Base-by-base conservation (phyloP, 37 sponge, comb jelly and placozoan genomes). In the Dysidea cf. avara region DNA sequence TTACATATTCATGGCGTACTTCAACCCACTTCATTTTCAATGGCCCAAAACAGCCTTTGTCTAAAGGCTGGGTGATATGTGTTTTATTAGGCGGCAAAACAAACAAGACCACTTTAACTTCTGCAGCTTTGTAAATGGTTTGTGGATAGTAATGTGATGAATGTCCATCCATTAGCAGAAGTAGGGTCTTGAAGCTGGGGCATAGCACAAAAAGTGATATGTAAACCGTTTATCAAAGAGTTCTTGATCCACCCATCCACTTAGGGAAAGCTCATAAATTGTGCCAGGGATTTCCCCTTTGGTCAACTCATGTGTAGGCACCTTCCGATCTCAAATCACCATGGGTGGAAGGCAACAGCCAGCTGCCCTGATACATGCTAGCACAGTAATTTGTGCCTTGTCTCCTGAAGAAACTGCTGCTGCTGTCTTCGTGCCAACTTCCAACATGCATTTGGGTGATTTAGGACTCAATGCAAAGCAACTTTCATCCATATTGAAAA, bases 231-330 rank as follows among this genome's bases (percentile, higher is more conserved):
- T 11, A 18, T 18, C 22, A 57, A 57, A 57, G 17, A 57, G 59
- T n/a, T 11, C 22, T n/a, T 11, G 21, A 25, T 11, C 7, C 59
- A 57, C 22, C 59, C 59, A 57, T 11, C 59, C 59, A n/a, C 59
- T 57, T 16, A 18, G 16, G 13, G 52, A 13, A 13, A 49, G 16
- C 16, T 16, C 52, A 49, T 18, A 49, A 13, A 57, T 9, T 11
- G 82, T 81, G 26, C 74, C 74, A 26, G 74, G 59, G 22, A 57
- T 28, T 57, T 57, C 59, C 14, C 59, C 59, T 11, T 25, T 57
- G 14, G 59, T 28, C 59, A 57, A 9, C 11, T 57, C 59, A 57
- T 21, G 59, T 57, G 14, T n/a, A 21, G 22, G 17, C 11, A 9
- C 22, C 59, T 57, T 57, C 22, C 59, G 17, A 25, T 11, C 7